These are phyloP conservation scores for Octodonta nipae DNA, from an alignment of 2,888 invertebrate species.

Conservation along the genomic window DNA sequence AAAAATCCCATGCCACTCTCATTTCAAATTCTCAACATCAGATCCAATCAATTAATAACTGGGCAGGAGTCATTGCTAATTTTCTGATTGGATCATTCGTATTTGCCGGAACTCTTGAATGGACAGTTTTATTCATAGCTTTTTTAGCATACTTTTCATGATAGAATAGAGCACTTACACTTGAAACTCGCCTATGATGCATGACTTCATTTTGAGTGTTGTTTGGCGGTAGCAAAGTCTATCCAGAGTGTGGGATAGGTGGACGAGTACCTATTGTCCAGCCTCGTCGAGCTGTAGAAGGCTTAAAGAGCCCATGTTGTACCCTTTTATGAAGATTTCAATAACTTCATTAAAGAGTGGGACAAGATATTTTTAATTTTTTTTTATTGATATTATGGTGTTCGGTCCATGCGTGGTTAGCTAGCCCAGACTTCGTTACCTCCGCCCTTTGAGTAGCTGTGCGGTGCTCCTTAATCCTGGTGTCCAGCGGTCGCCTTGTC, in stretches of 20 bases:
- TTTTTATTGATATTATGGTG: background rate
- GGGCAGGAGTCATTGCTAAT: conserved; percentile 1
- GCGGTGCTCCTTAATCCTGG: too few species aligned
- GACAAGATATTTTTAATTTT: background rate
- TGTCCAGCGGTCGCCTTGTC: too few species aligned
- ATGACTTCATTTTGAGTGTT: background rate
- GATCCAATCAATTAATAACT: background rate
- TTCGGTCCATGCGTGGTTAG: conserved; percentile 22
- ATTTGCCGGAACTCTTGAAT: background rate
- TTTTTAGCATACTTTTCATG: background rate
- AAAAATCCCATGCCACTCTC: background rate
- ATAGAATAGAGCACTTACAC: background rate
- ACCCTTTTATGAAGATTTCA: conserved; percentile 1
- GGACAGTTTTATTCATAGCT: conserved; percentile 1
- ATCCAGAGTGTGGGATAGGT: background rate
- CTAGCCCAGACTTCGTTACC: too few species aligned
- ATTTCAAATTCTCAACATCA: background rate
- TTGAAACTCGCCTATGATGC: background rate
- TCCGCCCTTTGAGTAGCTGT: too few species aligned
- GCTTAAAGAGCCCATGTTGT: background rate
- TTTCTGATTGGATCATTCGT: conserved; percentile 1
- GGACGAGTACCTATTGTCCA: background rate
- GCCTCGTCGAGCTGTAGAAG: background rate
- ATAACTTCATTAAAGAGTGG: too few species aligned
- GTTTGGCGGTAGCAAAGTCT: background rate